phyloP scores from a whole-genome alignment of 2,888 invertebrate genomes.

The Diabrotica balteata region DNA sequence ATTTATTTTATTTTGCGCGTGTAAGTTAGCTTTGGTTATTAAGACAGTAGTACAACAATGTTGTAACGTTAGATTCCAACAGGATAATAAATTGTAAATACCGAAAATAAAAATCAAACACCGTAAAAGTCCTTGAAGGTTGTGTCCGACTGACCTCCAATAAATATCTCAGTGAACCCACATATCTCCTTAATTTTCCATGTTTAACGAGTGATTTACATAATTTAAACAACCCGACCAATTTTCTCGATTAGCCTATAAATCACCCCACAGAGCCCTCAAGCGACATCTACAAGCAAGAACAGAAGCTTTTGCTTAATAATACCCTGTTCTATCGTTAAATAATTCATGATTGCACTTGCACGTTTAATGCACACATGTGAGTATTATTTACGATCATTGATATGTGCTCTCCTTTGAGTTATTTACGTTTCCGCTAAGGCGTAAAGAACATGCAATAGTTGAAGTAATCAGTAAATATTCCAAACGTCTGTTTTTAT shows the following conservation, averaged over 20 bases:
- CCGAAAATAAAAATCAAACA: too few species aligned
- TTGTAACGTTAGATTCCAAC: too few species aligned
- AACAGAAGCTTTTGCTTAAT: conserved; percentile 37
- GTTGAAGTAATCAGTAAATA: too few species aligned
- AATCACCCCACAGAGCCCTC: conserved; percentile 28
- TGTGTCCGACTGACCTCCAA: conserved; percentile 12
- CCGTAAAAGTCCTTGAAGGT: background rate
- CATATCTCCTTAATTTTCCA: conserved; percentile 17
- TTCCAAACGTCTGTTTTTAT: too few species aligned
- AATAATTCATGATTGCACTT: conserved; percentile 35
- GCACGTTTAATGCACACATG: conserved; percentile 9
- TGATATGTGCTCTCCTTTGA: too few species aligned
- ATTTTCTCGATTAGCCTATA: conserved; percentile 34
- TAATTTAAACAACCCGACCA: conserved; percentile 22
- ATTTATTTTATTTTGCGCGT: too few species aligned
- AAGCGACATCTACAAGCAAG: conserved; percentile 28
- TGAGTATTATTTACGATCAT: background rate
- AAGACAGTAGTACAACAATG: too few species aligned
- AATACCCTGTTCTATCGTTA: conserved; percentile 30
- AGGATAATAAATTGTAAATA: too few species aligned
- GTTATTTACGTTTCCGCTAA: too few species aligned
- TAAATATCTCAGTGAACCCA: background rate
- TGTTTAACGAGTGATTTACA: conserved; percentile 26
- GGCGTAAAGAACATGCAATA: too few species aligned
- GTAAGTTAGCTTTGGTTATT: too few species aligned